Conservation (phyloP, 2,113 vertebrate species). For the Murina feae region DNA sequence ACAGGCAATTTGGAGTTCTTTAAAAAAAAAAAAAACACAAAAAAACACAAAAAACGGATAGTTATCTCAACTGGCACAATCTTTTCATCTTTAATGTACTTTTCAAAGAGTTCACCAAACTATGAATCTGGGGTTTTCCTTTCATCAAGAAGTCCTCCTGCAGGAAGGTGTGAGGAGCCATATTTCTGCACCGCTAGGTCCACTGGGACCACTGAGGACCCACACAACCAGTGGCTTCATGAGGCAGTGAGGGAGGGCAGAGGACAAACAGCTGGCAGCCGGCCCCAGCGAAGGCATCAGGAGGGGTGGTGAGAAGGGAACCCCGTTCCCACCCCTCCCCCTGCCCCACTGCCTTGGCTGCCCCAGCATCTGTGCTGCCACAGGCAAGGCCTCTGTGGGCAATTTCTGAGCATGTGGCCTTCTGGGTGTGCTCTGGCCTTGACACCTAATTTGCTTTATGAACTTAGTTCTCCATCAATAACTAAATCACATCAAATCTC, state of each 20-base stretch:
- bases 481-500: slow-evolving; percentile 21
- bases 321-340: too few species aligned
- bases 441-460: neutral
- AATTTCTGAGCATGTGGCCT: neutral
- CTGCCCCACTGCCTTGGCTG: too few species aligned
- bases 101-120: slow-evolving; percentile 92
- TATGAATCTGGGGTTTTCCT: slow-evolving; percentile 89
- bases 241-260: slow-evolving; percentile 71
- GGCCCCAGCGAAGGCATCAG: too few species aligned
- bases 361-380: neutral
- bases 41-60: neutral
- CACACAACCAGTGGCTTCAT: slow-evolving; percentile 97
- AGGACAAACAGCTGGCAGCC: neutral
- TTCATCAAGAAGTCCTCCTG: slow-evolving; percentile 94
- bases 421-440: neutral
- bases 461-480: neutral
- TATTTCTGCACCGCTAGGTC: slow-evolving; percentile 96
- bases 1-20: too few species aligned
- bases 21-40: neutral
- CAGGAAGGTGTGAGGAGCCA: slow-evolving; percentile 94
- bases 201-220: slow-evolving; percentile 93
- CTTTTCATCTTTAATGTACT: slow-evolving; percentile 93
- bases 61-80: slow-evolving; percentile 97
- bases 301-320: too few species aligned
- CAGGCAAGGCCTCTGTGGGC: neutral